Evolutionary conservation across 2,113 vertebrate species (phyloP), one percentile per base, ranked within the genome.

Genomic region (Phyllopteryx taeniolatus): DNA sequence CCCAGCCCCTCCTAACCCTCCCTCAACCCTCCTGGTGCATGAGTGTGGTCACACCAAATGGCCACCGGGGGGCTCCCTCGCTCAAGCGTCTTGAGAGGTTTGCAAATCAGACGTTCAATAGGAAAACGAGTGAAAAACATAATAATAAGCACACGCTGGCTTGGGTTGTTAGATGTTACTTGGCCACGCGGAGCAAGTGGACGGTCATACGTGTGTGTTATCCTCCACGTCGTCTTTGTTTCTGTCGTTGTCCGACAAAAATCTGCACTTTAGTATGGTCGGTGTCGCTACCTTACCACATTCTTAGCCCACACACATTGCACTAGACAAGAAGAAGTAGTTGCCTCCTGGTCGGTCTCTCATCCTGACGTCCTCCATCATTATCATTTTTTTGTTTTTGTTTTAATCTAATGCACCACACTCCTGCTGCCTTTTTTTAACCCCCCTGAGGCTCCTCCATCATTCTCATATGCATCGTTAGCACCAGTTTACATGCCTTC

Each of bases 71-170:
- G 86, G 80, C 74, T 77, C 22, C 31, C 86, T 90, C 91, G 84
- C 88, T 89, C 86, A 91, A 33, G 51, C 83, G 82, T 81, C 78
- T 33, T 74, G 60, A 77, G 76, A 79, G 66, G 67, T 86, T 78
- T 84, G 75, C 68, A 85, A 66, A 89, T 88, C 86, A 81, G 20
- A 69, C 22, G 8, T 31, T 47, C 22, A 22, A 49, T 49, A 49
- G 46, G 46, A 33, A 47, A 31, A 33, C 0, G 39, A 68, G 33
- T 53, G 47, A 54, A 85, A 77, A 75, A 75, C 60, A 72, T 74
- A 71, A 83, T 79, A 89, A 89, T 78, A 91, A 91, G 89, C 91
- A 94, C 90, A 90, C 14, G 92, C 92, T 93, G 90, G 91, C 92
- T 92, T 91, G 87, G 31, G 87, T 92, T 90, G 88, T 80, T 83